Conservation (phyloP, 2,888 invertebrate species). For the Heliothis peltigera region DNA sequence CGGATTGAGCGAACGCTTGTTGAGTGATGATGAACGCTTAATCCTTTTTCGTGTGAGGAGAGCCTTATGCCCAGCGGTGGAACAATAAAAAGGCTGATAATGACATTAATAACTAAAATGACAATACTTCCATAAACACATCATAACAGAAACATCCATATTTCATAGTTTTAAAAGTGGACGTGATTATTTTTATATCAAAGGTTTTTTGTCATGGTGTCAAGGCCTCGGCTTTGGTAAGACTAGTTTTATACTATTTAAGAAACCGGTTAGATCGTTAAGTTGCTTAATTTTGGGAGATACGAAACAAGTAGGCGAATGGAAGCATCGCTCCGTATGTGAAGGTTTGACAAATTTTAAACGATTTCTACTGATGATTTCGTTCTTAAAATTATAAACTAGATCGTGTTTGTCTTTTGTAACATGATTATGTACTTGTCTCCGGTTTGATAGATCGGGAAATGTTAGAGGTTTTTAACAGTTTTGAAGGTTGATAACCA, state of each 20-base stretch:
- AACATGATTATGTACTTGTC: no score
- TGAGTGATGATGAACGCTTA: no score
- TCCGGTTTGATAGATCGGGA: no score
- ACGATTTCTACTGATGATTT: background rate
- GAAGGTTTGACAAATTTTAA: background rate
- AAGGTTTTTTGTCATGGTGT: slow-evolving; percentile 24
- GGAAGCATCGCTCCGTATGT: slow-evolving; percentile 2
- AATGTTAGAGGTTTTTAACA: no score
- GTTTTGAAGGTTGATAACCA: no score
- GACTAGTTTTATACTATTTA: slow-evolving; percentile 22
- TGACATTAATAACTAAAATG: background rate
- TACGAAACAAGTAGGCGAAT: background rate
- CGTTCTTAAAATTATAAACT: no score
- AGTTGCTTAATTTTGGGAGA: slow-evolving; percentile 6
- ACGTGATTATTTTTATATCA: slow-evolving; percentile 18
- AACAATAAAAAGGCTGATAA: no score
- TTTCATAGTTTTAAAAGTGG: slow-evolving; percentile 6
- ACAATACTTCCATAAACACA: background rate
- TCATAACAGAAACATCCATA: slow-evolving; percentile 5
- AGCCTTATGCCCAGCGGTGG: no score
- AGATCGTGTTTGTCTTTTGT: no score
- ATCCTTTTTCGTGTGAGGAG: no score
- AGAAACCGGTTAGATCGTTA: slow-evolving; percentile 31
- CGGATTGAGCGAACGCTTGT: no score
- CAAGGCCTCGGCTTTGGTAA: slow-evolving; percentile 30